Conservation (phyloP, 2,888 invertebrate genomes). For the Clistopyga incitator region DNA sequence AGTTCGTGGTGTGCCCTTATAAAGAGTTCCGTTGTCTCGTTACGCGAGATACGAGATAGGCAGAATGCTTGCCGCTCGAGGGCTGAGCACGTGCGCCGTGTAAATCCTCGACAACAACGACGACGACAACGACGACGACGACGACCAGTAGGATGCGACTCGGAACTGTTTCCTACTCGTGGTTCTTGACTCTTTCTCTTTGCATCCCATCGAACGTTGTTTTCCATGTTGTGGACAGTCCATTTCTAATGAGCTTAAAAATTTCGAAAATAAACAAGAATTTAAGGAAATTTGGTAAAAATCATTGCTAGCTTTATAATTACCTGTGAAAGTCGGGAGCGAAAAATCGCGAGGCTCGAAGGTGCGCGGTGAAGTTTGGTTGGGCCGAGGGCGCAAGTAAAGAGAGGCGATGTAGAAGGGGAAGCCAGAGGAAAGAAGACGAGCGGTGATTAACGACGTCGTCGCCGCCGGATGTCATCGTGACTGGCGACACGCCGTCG, state of each 20-base stretch:
- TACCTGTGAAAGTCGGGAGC: too few relatives aligned
- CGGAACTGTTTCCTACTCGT: constrained; percentile 48
- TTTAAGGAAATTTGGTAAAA: too few relatives aligned
- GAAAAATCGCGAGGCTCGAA: not conserved
- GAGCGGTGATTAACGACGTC: constrained; percentile 54
- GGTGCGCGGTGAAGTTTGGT: not conserved
- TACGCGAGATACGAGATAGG: constrained; percentile 76
- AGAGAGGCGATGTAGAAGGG: not conserved
- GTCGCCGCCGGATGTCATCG: constrained; percentile 51
- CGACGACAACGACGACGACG: constrained; percentile 52
- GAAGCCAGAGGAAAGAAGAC: not conserved
- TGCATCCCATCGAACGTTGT: constrained; percentile 23
- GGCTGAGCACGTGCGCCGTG: constrained; percentile 77
- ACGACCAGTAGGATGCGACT: constrained; percentile 55
- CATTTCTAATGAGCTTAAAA: too few relatives aligned
- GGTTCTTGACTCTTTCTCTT: constrained; percentile 4
- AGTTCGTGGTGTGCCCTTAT: constrained; percentile 72
- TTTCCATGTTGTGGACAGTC: constrained; percentile 8
- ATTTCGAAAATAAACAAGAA: too few relatives aligned
- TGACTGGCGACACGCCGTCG: constrained; percentile 31
- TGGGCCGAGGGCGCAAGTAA: not conserved
- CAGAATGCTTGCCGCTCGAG: constrained; percentile 65
- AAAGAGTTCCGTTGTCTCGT: constrained; percentile 81
- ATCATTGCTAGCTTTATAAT: too few relatives aligned
- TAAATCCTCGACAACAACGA: constrained; percentile 75